These are phyloP conservation scores for Balaeniceps rex DNA, from an alignment of 2,113 vertebrate species.

Conservation along the genomic window DNA sequence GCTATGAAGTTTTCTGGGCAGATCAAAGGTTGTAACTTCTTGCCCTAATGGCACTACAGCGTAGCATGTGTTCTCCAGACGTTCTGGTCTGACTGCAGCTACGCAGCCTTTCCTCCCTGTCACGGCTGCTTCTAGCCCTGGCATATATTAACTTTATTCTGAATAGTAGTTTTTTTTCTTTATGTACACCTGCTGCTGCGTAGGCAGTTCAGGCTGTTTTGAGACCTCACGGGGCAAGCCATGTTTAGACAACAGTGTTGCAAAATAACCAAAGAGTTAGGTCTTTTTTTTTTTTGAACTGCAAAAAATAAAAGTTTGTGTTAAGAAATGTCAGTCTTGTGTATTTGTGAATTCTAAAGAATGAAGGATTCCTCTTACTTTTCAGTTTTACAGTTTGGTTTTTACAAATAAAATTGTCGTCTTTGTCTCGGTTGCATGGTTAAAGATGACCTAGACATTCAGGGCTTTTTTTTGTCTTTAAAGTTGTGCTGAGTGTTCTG, in stretches of 20 bases:
- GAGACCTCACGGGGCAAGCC: not conserved
- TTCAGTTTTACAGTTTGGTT: not conserved
- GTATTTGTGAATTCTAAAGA: not conserved
- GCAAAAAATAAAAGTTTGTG: not conserved
- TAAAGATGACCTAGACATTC: not conserved
- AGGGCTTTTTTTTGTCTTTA: not conserved
- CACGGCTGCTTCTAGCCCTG: not conserved
- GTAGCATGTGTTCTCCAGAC: not conserved
- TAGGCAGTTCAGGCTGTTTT: not conserved
- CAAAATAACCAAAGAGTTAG: not conserved
- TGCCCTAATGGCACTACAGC: fast-evolving
- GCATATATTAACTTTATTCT: not conserved
- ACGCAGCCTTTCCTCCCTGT: not conserved
- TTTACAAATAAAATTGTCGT: fast-evolving
- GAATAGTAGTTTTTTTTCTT: not conserved
- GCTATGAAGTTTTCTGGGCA: no score
- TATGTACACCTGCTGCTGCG: not conserved
- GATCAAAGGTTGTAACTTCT: fast-evolving
- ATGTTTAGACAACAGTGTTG: not conserved
- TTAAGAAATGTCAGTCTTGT: not conserved
- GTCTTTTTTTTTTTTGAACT: not conserved
- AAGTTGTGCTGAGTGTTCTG: not conserved
- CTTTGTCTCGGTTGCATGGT: fast-evolving
- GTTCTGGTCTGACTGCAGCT: fast-evolving
- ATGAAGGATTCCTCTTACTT: fast-evolving